Evolutionary conservation across 2,888 invertebrate genomes (phyloP).

Genomic region (Oligia fasciuncula): DNA sequence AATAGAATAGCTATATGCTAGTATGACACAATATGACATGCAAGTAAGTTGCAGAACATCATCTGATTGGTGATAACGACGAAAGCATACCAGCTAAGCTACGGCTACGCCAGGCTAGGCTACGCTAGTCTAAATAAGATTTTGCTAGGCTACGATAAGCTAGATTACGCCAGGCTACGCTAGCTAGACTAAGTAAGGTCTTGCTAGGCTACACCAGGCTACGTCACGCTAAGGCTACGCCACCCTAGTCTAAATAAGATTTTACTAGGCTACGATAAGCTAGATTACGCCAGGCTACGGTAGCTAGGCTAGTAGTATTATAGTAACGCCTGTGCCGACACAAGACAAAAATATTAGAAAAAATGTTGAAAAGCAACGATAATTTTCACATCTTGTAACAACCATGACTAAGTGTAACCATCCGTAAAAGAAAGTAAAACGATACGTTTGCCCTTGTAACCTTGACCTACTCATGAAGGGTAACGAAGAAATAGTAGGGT

Average conservation of each 20-base stretch:
- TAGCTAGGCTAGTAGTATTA: too few relatives aligned
- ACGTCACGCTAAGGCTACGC: too few relatives aligned
- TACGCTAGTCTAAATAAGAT: neutral
- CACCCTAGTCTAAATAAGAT: too few relatives aligned
- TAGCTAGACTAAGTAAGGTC: neutral
- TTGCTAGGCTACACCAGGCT: neutral
- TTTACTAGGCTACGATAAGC: neutral
- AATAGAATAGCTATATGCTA: neutral
- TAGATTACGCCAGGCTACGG: neutral
- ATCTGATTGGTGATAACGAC: neutral
- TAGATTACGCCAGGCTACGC: neutral
- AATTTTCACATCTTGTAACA: neutral
- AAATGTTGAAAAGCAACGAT: neutral
- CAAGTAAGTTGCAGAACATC: neutral
- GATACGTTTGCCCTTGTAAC: neutral
- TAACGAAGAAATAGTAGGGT: constrained; percentile 1
- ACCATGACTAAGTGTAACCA: neutral
- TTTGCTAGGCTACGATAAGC: neutral
- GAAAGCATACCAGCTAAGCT: neutral
- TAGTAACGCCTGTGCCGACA: neutral
- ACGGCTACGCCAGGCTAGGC: neutral
- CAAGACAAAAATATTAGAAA: too few relatives aligned
- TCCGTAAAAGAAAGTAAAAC: constrained; percentile 1
- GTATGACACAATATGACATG: neutral
- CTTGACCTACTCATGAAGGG: neutral